phyloP scores from a whole-genome alignment of 2,797 vertebrate genomes.

The Artibeus jamaicensis region DNA sequence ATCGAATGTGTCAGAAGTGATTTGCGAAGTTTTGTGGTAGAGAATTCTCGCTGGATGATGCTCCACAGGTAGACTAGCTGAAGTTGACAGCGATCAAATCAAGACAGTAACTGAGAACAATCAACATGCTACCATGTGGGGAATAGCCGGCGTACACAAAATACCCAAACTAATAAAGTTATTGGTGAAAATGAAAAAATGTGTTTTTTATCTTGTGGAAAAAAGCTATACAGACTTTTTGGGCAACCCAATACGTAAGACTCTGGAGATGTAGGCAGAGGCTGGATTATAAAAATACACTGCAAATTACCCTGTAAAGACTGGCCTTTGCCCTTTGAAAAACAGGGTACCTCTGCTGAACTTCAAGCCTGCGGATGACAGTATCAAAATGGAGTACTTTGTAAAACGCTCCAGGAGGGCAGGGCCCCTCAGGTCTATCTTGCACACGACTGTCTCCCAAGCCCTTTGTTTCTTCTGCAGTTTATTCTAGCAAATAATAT shows the following conservation, averaged over 20 bases:
- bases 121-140: too few relatives aligned
- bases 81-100: too few relatives aligned
- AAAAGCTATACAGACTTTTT: neutral
- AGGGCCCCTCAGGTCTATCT: neutral
- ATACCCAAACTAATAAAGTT: too few relatives aligned
- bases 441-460: neutral
- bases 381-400: neutral
- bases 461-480: neutral
- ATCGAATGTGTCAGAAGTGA: neutral
- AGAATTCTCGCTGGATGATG: too few relatives aligned
- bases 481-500: slow-evolving; percentile 14
- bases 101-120: too few relatives aligned
- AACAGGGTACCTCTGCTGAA: neutral
- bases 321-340: neutral
- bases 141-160: too few relatives aligned
- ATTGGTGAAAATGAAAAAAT: too few relatives aligned
- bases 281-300: neutral
- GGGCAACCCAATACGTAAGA: neutral
- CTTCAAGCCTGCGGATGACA: neutral
- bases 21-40: too few relatives aligned
- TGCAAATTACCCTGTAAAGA: neutral
- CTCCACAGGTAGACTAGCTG: too few relatives aligned
- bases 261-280: neutral
- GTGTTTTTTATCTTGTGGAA: neutral
- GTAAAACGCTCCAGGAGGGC: neutral